Conservation (phyloP, 2,888 invertebrate genomes). For the Cremastinae sp. region DNA sequence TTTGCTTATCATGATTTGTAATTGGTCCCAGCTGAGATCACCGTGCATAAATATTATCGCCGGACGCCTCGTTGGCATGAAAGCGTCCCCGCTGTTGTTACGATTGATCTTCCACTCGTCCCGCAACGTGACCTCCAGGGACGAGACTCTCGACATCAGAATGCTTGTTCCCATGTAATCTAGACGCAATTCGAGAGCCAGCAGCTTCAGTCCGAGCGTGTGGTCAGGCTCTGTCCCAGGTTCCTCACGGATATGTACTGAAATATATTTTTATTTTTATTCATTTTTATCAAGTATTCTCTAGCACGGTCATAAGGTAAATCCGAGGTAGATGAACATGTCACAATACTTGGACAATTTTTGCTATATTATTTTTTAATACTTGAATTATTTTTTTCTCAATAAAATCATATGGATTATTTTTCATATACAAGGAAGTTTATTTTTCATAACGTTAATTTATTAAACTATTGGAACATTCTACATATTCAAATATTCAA, state of each 20-base stretch:
- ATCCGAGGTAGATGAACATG: too few relatives aligned
- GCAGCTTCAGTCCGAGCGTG: slow-evolving; percentile 89
- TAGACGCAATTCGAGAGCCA: slow-evolving; percentile 93
- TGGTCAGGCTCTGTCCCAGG: slow-evolving; percentile 95
- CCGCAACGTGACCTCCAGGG: slow-evolving; percentile 88
- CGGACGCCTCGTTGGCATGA: slow-evolving; percentile 87
- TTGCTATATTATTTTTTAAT: too few relatives aligned
- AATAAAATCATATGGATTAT: too few relatives aligned
- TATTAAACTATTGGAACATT: too few relatives aligned
- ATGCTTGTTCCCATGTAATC: slow-evolving; percentile 99
- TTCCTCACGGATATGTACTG: slow-evolving; percentile 94
- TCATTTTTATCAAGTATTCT: slow-evolving; percentile 28
- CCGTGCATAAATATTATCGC: slow-evolving; percentile 96
- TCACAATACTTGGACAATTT: too few relatives aligned
- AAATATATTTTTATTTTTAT: slow-evolving; percentile 60
- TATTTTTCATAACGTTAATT: too few relatives aligned
- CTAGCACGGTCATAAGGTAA: too few relatives aligned
- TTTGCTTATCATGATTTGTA: slow-evolving; percentile 98
- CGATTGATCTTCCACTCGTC: slow-evolving; percentile 93
- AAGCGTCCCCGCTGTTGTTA: slow-evolving; percentile 80
- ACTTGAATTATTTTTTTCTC: too few relatives aligned
- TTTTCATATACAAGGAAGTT: too few relatives aligned
- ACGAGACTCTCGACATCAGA: slow-evolving; percentile 93
- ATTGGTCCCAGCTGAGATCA: slow-evolving; percentile 95
- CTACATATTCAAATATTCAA: too few relatives aligned